A percentile compares a stretch with the other conserved stretches of the same genome.
Conservation (phyloP, 2,888 invertebrate species). For the Dioctria rufipes region DNA sequence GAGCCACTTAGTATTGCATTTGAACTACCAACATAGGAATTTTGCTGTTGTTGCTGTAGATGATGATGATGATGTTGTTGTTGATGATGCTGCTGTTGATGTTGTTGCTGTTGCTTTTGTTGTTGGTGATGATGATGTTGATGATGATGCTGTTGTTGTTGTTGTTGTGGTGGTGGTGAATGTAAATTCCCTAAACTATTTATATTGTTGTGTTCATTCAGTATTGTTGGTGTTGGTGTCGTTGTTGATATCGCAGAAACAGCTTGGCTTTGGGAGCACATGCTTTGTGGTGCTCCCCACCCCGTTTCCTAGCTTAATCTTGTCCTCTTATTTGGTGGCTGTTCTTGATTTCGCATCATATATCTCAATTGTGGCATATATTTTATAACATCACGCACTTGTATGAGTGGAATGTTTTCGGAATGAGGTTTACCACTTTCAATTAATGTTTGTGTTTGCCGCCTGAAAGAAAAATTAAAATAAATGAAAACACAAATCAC, state of each 20-base stretch:
- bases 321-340: constrained; percentile 69
- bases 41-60: constrained; percentile 62
- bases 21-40: constrained; percentile 54
- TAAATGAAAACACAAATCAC: no score
- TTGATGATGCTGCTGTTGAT: constrained; percentile 62
- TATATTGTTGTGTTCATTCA: constrained; percentile 25
- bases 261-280: constrained; percentile 64
- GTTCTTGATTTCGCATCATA: constrained; percentile 76
- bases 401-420: constrained; percentile 84
- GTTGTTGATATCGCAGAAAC: constrained; percentile 61
- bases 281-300: constrained; percentile 71
- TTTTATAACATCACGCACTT: constrained; percentile 86
- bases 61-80: constrained; percentile 64
- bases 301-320: constrained; percentile 72
- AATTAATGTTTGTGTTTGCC: constrained; percentile 83
- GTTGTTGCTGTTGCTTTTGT: constrained; percentile 60
- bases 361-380: constrained; percentile 91
- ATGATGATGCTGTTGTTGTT: constrained; percentile 14
- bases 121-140: constrained; percentile 63
- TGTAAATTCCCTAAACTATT: constrained; percentile 54
- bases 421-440: constrained; percentile 83
- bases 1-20: constrained; percentile 58
- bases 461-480: constrained; percentile 71
- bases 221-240: constrained; percentile 63
- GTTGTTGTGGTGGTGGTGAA: constrained; percentile 12